Evolutionary conservation across 1,140 invertebrate species (phyloP).

Genomic region (Diabrotica undecimpunctata): DNA sequence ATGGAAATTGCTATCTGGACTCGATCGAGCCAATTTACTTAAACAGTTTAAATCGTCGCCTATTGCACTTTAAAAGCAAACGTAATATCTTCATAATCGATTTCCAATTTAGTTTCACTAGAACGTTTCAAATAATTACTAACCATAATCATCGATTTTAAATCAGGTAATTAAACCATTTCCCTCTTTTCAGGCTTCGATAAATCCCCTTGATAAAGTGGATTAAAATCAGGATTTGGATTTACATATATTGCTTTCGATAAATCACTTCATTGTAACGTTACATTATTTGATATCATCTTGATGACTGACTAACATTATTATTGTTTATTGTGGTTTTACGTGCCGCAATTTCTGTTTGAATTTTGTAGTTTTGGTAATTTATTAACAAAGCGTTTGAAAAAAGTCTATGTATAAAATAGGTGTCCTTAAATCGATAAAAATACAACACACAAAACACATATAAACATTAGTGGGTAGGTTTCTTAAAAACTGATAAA

Average conservation of each 20-base stretch:
- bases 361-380: too few relatives aligned
- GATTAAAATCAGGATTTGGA: neutral
- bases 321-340: constrained; percentile 3
- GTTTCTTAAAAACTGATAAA: too few relatives aligned
- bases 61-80: neutral
- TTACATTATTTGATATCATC: constrained; percentile 3
- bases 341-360: neutral
- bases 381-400: too few relatives aligned
- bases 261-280: constrained; percentile 2
- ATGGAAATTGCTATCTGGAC: too few relatives aligned
- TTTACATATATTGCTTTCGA: neutral
- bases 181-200: neutral
- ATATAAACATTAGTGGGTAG: too few relatives aligned
- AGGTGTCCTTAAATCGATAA: too few relatives aligned
- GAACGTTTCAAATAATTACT: neutral
- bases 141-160: neutral
- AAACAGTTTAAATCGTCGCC: too few relatives aligned
- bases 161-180: neutral
- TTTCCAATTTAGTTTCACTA: neutral
- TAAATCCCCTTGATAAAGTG: neutral
- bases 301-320: neutral
- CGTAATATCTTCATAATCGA: neutral
- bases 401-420: too few relatives aligned
- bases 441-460: too few relatives aligned
- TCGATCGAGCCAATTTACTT: too few relatives aligned